phyloP scores from a whole-genome alignment of 2,113 vertebrate species.

The Chloropsis hardwickii region DNA sequence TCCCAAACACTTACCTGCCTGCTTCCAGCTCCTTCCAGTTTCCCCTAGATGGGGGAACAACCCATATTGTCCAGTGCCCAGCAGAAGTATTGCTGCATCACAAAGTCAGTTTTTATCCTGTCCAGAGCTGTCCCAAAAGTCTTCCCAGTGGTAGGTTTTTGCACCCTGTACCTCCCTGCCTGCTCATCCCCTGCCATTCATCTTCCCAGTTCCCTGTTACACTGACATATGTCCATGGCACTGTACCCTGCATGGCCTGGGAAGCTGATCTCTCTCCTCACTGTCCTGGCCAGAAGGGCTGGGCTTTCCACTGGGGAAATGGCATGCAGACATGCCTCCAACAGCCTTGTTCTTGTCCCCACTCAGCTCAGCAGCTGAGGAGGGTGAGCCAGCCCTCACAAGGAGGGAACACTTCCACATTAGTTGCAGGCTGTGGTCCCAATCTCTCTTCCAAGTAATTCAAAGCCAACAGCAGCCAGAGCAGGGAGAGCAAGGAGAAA shows the following conservation, averaged over 20 bases:
- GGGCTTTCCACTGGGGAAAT: not conserved
- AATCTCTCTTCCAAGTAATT: not conserved
- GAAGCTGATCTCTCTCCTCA: too few species aligned
- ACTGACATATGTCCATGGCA: accelerated
- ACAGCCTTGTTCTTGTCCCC: not conserved
- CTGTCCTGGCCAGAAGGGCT: not conserved
- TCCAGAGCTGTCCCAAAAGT: not conserved
- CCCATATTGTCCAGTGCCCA: not conserved
- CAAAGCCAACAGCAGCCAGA: not conserved
- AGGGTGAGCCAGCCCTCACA: not conserved
- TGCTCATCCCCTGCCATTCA: accelerated
- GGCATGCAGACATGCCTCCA: not conserved
- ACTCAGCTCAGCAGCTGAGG: not conserved
- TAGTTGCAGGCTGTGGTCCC: not conserved
- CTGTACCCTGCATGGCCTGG: not conserved
- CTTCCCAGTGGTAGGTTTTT: not conserved
- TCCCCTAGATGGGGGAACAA: not conserved
- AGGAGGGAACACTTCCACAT: not conserved
- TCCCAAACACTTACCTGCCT: not conserved
- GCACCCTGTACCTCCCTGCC: not conserved
- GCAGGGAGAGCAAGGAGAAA: not conserved
- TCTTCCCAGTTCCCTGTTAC: not conserved
- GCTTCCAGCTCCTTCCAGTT: not conserved
- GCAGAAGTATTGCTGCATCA: not conserved
- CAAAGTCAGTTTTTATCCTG: not conserved